These are phyloP conservation scores for Trachelus tabidus DNA, from an alignment of 2,888 invertebrate genomes.

Conservation along the genomic window DNA sequence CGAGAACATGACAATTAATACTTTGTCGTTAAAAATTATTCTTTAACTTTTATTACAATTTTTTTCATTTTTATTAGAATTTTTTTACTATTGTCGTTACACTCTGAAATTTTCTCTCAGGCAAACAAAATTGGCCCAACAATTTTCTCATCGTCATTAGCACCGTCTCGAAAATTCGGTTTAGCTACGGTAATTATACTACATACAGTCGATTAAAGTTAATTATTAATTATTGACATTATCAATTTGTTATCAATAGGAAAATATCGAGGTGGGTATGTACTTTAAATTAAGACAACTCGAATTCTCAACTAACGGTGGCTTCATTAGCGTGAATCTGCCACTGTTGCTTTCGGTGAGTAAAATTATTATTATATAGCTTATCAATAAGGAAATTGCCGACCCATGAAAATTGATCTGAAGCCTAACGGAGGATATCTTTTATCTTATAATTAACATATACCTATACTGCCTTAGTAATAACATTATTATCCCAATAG, in stretches of 20 bases:
- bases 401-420: not conserved
- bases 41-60: no score
- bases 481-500: constrained; percentile 22
- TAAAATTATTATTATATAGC: not conserved
- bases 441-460: not conserved
- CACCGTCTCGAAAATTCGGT: not conserved
- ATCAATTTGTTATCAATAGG: constrained; percentile 30
- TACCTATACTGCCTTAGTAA: not conserved
- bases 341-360: constrained; percentile 44
- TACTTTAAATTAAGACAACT: constrained; percentile 42
- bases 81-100: no score
- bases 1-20: constrained; percentile 10
- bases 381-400: not conserved
- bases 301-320: constrained; percentile 34
- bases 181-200: not conserved
- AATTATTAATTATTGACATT: no score
- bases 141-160: not conserved
- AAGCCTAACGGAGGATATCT: not conserved
- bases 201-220: no score
- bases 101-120: not conserved
- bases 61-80: no score
- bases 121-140: not conserved
- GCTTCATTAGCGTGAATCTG: constrained; percentile 41
- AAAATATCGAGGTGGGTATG: constrained; percentile 39
- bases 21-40: no score